Conservation (phyloP, 2,797 vertebrate species). For the Dermochelys coriacea region DNA sequence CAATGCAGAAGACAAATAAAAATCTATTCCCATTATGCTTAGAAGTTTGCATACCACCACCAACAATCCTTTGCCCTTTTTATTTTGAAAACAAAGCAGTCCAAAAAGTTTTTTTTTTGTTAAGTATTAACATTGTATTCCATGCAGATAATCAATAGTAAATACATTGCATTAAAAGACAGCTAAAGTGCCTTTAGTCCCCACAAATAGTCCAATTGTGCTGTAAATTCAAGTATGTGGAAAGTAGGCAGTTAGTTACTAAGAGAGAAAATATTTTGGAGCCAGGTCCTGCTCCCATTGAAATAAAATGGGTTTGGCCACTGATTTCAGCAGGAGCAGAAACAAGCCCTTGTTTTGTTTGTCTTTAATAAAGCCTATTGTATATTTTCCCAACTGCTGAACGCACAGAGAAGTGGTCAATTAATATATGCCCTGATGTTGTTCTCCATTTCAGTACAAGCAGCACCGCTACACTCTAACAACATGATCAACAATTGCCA, state of each 20-base stretch:
- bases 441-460: background rate
- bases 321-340: background rate
- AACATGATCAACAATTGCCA: background rate
- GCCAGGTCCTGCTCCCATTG: background rate
- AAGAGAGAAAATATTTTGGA: background rate
- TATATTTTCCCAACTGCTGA: background rate
- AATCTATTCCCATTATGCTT: background rate
- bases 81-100: conserved; percentile 46
- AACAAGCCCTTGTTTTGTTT: background rate
- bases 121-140: conserved; percentile 41
- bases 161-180: conserved; percentile 31
- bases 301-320: background rate
- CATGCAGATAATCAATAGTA: conserved; percentile 44
- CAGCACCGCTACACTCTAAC: background rate
- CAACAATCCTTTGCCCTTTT: conserved; percentile 19
- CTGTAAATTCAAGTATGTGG: conserved; percentile 43
- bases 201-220: background rate
- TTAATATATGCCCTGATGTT: background rate
- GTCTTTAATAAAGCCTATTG: background rate
- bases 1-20: background rate
- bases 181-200: background rate
- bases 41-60: background rate
- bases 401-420: rapidly evolving
- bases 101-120: conserved; percentile 24
- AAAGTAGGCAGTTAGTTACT: background rate